A percentile compares a stretch with the other conserved stretches of the same genome.
Conservation (phyloP, 2,113 vertebrate species). For the Anguilla japonica region DNA sequence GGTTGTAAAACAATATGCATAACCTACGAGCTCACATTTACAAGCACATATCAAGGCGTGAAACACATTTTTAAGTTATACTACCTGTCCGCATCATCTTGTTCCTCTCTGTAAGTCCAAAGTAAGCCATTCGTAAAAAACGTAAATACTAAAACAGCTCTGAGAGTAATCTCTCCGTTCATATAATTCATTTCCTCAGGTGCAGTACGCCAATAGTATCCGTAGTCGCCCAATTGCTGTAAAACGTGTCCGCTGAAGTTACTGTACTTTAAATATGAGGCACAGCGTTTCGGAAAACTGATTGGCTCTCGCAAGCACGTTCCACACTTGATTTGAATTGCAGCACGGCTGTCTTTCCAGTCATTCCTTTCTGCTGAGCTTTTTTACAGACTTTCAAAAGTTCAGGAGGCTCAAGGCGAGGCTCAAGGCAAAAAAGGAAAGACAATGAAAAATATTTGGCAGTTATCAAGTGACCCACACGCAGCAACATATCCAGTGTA, state of each 20-base stretch:
- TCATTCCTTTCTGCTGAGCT: neutral
- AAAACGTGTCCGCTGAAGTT: neutral
- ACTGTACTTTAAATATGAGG: conserved; percentile 12
- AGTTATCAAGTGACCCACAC: neutral
- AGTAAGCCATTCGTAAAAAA: conserved; percentile 64
- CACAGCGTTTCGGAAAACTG: neutral
- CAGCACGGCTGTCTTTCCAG: neutral
- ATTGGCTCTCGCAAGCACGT: conserved; percentile 18
- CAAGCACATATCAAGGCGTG: neutral
- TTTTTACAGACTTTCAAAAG: neutral
- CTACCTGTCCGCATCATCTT: conserved; percentile 68
- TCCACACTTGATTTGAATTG: neutral
- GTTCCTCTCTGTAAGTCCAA: conserved; percentile 75
- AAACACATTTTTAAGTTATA: neutral
- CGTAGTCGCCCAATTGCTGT: neutral
- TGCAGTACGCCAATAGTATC: neutral
- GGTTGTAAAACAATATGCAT: neutral
- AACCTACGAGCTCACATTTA: neutral
- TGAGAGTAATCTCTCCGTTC: neutral
- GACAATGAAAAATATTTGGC: no score
- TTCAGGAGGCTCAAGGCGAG: neutral
- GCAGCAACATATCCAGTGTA: neutral
- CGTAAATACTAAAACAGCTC: conserved; percentile 7
- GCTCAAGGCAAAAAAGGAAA: neutral
- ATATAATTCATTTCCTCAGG: conserved; percentile 22